Conservation (phyloP, 2,113 vertebrate species). For the Ctenodactylus gundi region DNA sequence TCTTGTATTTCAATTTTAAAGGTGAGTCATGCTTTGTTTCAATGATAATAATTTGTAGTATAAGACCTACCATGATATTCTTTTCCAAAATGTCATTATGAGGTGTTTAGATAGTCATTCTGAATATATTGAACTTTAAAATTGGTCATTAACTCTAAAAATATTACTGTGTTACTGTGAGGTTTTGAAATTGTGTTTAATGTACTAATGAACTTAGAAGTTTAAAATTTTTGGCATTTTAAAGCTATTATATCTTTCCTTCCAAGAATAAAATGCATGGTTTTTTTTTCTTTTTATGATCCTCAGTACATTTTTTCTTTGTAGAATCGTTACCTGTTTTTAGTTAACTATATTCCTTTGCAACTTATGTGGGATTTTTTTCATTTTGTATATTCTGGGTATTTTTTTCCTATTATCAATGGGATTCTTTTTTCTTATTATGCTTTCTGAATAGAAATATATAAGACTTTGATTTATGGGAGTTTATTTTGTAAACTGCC, state of each 20-base stretch:
- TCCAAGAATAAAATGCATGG: neutral
- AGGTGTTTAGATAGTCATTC: neutral
- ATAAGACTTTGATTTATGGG: neutral
- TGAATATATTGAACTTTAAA: neutral
- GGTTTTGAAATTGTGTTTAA: conserved; percentile 13
- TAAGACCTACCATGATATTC: neutral
- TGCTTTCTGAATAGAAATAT: neutral
- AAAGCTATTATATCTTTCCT: neutral
- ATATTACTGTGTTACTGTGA: neutral
- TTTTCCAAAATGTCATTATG: conserved; percentile 17
- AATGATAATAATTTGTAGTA: conserved; percentile 2
- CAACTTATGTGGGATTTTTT: neutral
- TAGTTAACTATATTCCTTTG: neutral
- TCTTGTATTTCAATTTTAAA: conserved; percentile 9
- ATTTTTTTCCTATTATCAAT: neutral
- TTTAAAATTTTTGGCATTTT: conserved; percentile 37
- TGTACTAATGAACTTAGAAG: neutral
- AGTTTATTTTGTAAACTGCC: conserved; percentile 2
- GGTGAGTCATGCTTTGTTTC: neutral
- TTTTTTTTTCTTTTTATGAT: neutral
- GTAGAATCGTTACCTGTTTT: neutral
- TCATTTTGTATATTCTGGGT: neutral
- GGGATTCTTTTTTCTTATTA: neutral
- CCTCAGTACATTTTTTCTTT: neutral
- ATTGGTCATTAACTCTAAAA: conserved; percentile 11